Base-by-base conservation (phyloP, 2,113 vertebrate genomes). In the Bombycilla garrulus region DNA sequence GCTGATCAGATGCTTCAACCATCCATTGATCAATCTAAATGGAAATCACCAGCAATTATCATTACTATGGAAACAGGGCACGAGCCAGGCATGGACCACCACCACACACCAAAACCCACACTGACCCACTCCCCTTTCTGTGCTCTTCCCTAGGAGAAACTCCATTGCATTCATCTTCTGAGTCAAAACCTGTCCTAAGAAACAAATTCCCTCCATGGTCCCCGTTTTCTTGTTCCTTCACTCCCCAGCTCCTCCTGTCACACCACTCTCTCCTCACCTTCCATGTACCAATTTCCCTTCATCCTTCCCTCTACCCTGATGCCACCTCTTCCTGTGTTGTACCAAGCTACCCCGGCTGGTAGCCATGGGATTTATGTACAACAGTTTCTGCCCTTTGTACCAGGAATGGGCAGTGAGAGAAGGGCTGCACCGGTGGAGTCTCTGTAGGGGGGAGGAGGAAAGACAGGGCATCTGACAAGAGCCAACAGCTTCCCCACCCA, bases 301-400 rank as follows among this genome's bases (percentile, higher is more conserved):
- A 7, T 13, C 69, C 35, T 31, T 57, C 60, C 38, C 18, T 57
- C 33, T 31, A 65, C 15, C 38, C 14, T 0, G 0, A 48, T 48
- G 25, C 18, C 23, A 12, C 10, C 4, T 6, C 5, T 2, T 64
- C 36, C 35, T 12, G 9, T 35, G 74, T 70, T 29, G 28, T 50
- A 66, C 35, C 18, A 67, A 60, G 10, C 7, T 11, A 22, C 26
- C 4, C 17, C 23, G 25, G 3, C 65, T 11, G 24, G 31, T 12
- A 87, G 26, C 56, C 42, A 61, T 5, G 21, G 16, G 31, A 88
- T 65, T 86, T 61, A 51, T 2, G 21, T 35, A 65, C 47, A 48
- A 29, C 10, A 21, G 36, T 4, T 88, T 76, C 65, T 76, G 48
- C 48, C 38, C 28, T 62, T 61, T 1, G 3, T 66, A 15, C 31